Evolutionary conservation across 2,113 vertebrate genomes (phyloP).

Genomic region (Alethe castanea): DNA sequence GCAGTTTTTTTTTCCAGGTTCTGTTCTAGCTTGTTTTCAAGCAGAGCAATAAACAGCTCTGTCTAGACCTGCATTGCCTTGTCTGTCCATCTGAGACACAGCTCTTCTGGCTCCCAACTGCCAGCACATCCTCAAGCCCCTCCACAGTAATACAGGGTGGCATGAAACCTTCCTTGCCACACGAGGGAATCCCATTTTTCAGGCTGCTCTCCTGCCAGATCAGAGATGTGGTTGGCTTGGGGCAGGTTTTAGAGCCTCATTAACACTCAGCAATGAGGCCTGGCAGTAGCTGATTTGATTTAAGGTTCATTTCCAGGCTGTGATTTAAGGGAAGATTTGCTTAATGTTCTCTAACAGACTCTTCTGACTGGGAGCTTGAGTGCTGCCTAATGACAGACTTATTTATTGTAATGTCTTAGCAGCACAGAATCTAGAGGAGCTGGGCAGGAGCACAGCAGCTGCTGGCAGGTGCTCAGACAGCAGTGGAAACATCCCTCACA

Average conservation of each 20-base stretch:
- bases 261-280: constrained; percentile 65
- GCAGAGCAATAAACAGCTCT: constrained; percentile 1
- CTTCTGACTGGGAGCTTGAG: constrained; percentile 64
- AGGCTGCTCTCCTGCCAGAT: constrained; percentile 40
- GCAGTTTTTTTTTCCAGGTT: background rate
- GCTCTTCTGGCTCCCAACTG: background rate
- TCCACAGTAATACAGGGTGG: background rate
- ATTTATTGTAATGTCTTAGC: constrained; percentile 53
- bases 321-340: constrained; percentile 68
- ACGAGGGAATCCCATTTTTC: constrained; percentile 63
- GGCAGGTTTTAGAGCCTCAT: constrained; percentile 67
- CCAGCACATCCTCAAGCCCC: constrained; percentile 15
- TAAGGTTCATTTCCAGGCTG: constrained; percentile 69
- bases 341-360: constrained; percentile 71
- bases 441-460: background rate
- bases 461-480: constrained; percentile 14
- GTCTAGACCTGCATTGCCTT: background rate
- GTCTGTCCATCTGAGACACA: background rate
- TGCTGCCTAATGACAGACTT: constrained; percentile 65
- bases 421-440: background rate
- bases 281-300: constrained; percentile 69
- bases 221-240: constrained; percentile 41
- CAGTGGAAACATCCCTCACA: background rate
- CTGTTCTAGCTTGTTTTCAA: background rate
- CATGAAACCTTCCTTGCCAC: background rate